Evolutionary conservation across 2,797 vertebrate species (phyloP).

Genomic region (Chiroxiphia lanceolata): DNA sequence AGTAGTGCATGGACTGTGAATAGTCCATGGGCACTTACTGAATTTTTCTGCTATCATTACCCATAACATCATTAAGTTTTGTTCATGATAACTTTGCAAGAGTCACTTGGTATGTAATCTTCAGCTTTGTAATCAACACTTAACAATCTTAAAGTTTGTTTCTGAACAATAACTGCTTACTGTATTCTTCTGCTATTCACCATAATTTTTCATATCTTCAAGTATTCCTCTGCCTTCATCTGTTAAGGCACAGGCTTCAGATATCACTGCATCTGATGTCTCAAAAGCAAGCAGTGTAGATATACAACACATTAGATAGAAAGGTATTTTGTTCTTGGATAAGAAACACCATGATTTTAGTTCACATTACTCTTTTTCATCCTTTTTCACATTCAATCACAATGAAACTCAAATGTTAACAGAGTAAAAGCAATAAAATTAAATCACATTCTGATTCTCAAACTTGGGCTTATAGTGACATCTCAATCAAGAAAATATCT

Average conservation of each 20-base stretch:
- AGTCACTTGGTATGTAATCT: neutral
- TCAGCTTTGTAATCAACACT: neutral
- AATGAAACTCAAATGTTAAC: neutral
- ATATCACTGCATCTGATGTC: neutral
- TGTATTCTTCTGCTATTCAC: neutral
- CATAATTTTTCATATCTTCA: neutral
- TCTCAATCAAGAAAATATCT: neutral
- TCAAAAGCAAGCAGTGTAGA: neutral
- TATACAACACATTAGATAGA: neutral
- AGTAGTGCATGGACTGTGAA: neutral
- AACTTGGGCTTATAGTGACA: neutral
- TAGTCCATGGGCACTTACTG: fast-evolving
- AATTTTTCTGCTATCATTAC: neutral
- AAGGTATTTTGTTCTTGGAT: neutral
- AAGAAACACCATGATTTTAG: neutral
- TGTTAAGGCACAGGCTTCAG: neutral
- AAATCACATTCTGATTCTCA: neutral
- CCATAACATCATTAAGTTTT: neutral
- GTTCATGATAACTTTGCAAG: neutral
- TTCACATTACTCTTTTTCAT: neutral
- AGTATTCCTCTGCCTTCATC: neutral
- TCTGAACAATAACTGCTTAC: neutral
- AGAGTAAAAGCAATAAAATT: neutral
- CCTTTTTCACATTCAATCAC: neutral
- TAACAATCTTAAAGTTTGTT: neutral